Base-by-base conservation (phyloP, 2,888 invertebrate species). In the Gandaritis pyraliata region DNA sequence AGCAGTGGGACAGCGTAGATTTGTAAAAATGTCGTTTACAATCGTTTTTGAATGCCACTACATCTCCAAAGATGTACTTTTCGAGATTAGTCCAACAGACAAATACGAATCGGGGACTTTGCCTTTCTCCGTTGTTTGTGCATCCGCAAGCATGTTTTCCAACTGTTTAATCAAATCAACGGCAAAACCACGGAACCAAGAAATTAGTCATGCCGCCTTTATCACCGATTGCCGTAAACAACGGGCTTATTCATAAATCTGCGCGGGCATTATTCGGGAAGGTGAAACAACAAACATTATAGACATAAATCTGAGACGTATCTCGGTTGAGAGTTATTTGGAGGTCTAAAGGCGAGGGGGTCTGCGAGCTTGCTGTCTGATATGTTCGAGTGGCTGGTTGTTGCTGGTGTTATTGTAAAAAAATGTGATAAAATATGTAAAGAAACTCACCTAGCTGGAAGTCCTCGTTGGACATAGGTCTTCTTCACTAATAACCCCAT, bases 261-360 rank as follows among this genome's bases (percentile, higher is more conserved):
- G 79, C 61, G 71, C 72, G 74, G 80, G 88, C 87, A 87, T 90
- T 89, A 90, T 90, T 89, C 88, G 85, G 80, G 81, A 84, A 90
- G 90, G 90, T 91, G 90, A 90, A 88, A 90, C 88, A 91, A 89
- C 90, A 90, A 90, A 91, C 90, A 90, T 91, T 90, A 85, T 90
- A 81, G 82, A 88, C 89, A 91, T 92, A 92, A 92, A 91, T 92
- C 91, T 92, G 86, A 77, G 83, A 89, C 88, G 87, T 90, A 91
- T 90, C 90, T 89, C 80, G 81, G 84, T 79, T 75, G 78, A 82
- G 85, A 85, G 85, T 82, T 87, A 86, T 82, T 79, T 72, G 62
- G 58, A 11, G 60, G 77, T 73, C 77, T 72, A 87, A 77, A 16
- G 80, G 0, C 18, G 0, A 1, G 1, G 1, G 60, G 69, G 50